Evolutionary conservation across 2,888 invertebrate genomes (phyloP).

Genomic region (Hymenopus coronatus): DNA sequence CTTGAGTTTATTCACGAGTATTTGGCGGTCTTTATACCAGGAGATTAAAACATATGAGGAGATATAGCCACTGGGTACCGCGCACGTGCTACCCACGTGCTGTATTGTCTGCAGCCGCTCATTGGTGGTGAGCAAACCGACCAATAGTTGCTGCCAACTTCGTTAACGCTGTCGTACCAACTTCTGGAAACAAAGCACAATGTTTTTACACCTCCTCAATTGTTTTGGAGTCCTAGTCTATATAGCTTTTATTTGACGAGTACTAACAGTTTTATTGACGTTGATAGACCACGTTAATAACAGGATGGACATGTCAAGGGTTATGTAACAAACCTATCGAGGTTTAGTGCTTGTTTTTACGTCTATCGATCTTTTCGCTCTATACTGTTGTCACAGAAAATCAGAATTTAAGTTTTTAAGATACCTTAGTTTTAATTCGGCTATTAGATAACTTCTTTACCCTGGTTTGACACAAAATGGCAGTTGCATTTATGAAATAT

Average conservation of each 20-base stretch:
- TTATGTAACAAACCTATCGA: not conserved
- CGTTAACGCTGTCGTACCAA: not conserved
- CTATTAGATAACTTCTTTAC: no score
- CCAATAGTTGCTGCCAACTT: not conserved
- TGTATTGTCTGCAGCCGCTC: no score
- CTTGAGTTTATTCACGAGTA: conserved; percentile 13
- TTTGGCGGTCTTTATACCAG: conserved; percentile 35
- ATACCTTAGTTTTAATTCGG: no score
- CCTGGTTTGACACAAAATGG: no score
- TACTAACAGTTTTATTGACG: conserved; percentile 21
- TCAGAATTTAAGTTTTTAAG: no score
- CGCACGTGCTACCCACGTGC: not conserved
- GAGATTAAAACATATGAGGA: conserved; percentile 20
- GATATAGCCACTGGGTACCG: not conserved
- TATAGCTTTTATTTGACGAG: conserved; percentile 28
- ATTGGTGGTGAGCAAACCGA: not conserved
- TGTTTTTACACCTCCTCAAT: not conserved
- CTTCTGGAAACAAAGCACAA: not conserved
- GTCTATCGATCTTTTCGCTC: no score
- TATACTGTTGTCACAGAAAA: no score
- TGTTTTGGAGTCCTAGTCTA: not conserved
- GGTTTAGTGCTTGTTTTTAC: no score
- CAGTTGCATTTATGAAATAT: no score
- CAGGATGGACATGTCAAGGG: not conserved
- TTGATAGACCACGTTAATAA: not conserved